Evolutionary conservation across 35 echinoderm and acorn worm species (phyloP), one percentile per base, ranked within the genome.

Genomic region (Ophiothrix spiculata): DNA sequence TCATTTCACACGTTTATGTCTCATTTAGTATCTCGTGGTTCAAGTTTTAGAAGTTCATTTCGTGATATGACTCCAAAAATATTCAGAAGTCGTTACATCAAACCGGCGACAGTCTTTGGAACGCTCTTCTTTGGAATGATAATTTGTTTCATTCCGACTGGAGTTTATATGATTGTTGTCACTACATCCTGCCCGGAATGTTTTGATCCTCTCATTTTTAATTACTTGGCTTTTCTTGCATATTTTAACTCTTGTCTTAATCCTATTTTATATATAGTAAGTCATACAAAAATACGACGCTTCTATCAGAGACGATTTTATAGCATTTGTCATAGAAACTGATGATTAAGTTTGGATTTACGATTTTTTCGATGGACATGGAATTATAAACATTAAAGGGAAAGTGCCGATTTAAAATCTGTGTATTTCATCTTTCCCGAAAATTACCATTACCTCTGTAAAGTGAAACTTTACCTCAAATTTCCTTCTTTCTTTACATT

Each of bases 31-130:
- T 69, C 60, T 25, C 60, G 60, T 25, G 60, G 60, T 12, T 69
- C 60, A 4, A 69, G 60, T 69, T 69, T 69, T n/a, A 69, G 60
- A n/a, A 69, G 60, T 69, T 69, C 60, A n/a, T 69, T 69, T 69
- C 4, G 60, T 4, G 60, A 69, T 28, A 69, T 69, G 60, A 69
- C 60, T 2, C 60, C 60, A 2, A 69, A 69, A 28, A 69, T 69
- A 69, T 69, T 69, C 23, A 15, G 60, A 4, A 69, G 60, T 69
- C 60, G 60, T 25, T 69, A 69, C 29, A 69, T 69, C 29, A 69
- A 69, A 25, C 60, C 60, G 17, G 60, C 60, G 23, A 69, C 60
- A 25, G 60, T 69, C 4, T 69, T 69, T n/a, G 60, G 60, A 28
- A 69, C 60, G 23, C 23, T 69, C 1, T 69, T 69, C 23, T 25